Conservation (phyloP, 2,888 invertebrate species). For the Melanotus villosus region DNA sequence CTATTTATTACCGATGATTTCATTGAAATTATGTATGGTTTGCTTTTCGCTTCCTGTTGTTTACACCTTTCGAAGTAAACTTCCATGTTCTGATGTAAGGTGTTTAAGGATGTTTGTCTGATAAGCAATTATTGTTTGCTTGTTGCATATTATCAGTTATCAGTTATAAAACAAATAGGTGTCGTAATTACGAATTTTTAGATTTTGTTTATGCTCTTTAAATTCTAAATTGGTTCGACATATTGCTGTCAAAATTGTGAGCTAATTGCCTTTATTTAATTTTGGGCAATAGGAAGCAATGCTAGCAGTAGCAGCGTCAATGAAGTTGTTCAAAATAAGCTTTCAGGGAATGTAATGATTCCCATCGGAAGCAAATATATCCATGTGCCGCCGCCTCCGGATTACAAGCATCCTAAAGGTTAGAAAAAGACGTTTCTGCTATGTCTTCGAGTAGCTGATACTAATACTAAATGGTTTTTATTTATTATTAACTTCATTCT, state of each 20-base stretch:
- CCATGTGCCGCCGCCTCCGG: constrained; percentile 83
- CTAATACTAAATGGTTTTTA: constrained; percentile 21
- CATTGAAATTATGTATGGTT: neutral
- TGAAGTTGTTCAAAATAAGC: constrained; percentile 65
- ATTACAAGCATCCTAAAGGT: constrained; percentile 68
- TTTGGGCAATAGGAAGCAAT: constrained; percentile 66
- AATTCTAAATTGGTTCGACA: neutral
- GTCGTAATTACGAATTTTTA: too few species aligned
- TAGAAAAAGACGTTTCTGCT: constrained; percentile 43
- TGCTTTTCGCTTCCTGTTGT: neutral
- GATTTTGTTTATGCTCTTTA: too few species aligned
- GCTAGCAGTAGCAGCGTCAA: constrained; percentile 69
- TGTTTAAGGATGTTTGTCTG: constrained; percentile 2
- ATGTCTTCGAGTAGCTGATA: constrained; percentile 16
- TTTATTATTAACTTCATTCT: constrained; percentile 21
- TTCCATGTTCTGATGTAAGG: neutral
- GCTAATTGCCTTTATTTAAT: constrained; percentile 47
- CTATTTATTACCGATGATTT: neutral
- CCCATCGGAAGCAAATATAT: constrained; percentile 85
- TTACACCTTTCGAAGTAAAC: neutral
- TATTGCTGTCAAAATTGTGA: neutral
- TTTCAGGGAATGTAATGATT: constrained; percentile 83
- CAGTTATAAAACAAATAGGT: too few species aligned
- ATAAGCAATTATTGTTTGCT: constrained; percentile 2
- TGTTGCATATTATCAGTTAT: neutral